Evolutionary conservation across 2,888 invertebrate species (phyloP).

Genomic region (Yponomeuta evonymella): DNA sequence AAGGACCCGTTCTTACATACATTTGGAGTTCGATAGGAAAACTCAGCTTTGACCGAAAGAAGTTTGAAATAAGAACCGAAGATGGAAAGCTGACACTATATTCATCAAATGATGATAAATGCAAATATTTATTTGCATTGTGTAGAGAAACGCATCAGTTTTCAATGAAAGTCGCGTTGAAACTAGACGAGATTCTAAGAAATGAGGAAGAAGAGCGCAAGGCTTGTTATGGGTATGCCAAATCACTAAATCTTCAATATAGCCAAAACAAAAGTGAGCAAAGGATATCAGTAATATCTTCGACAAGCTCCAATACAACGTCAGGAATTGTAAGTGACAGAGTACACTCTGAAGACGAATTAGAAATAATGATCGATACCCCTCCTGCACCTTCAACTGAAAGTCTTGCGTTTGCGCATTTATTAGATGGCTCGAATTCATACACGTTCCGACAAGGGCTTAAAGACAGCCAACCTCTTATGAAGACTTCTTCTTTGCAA

Average conservation of each 20-base stretch:
- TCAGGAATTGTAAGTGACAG: constrained; percentile 97
- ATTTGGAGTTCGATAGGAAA: constrained; percentile 97
- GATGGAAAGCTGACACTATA: constrained; percentile 92
- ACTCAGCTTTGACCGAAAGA: constrained; percentile 96
- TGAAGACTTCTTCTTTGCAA: constrained; percentile 58
- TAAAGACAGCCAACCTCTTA: constrained; percentile 46
- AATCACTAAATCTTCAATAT: constrained; percentile 75
- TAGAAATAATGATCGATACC: constrained; percentile 90
- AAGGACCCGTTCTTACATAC: constrained; percentile 84
- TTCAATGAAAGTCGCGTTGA: constrained; percentile 93
- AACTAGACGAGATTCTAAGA: constrained; percentile 87
- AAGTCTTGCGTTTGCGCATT: constrained; percentile 86
- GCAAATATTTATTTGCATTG: constrained; percentile 90
- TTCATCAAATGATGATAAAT: constrained; percentile 94
- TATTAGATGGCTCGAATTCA: constrained; percentile 78
- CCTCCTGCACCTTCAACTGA: constrained; percentile 92
- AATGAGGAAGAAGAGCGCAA: constrained; percentile 87
- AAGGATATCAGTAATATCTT: constrained; percentile 92
- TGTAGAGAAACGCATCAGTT: constrained; percentile 97
- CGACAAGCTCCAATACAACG: constrained; percentile 97
- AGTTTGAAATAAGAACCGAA: constrained; percentile 95
- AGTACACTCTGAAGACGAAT: constrained; percentile 95
- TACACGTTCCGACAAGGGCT: constrained; percentile 54
- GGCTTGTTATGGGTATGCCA: constrained; percentile 83
- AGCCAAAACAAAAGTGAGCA: constrained; percentile 84